Conservation (phyloP, 2,888 invertebrate genomes). For the Machimus rusticus region DNA sequence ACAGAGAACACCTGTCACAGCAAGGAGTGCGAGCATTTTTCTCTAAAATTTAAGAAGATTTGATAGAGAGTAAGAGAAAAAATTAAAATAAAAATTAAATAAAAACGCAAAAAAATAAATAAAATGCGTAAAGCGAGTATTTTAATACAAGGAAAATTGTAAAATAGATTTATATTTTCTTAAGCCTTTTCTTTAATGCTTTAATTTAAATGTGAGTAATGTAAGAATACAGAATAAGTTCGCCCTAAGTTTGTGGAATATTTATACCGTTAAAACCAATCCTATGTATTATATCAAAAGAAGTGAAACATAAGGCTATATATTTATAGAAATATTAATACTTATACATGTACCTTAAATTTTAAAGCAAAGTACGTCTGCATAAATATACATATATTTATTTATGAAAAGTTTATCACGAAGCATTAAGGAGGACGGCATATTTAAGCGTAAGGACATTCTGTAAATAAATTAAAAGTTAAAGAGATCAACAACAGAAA, state of each 20-base stretch:
- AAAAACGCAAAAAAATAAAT: not conserved
- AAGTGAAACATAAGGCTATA: constrained; percentile 32
- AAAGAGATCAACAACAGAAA: constrained; percentile 13
- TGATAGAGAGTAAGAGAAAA: not conserved
- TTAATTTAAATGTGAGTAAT: constrained; percentile 22
- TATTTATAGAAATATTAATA: constrained; percentile 33
- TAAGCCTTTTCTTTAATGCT: constrained; percentile 25
- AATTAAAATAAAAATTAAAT: not conserved
- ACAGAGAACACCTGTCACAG: not conserved
- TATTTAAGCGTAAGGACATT: not conserved
- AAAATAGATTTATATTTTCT: constrained; percentile 30
- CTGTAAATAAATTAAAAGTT: not conserved
- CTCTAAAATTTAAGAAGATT: not conserved
- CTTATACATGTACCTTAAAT: constrained; percentile 40
- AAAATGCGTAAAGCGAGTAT: constrained; percentile 2
- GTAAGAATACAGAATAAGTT: not conserved
- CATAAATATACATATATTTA: constrained; percentile 36
- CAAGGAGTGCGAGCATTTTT: not conserved
- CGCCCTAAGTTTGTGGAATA: constrained; percentile 7
- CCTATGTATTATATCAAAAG: constrained; percentile 27
- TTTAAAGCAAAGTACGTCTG: constrained; percentile 14
- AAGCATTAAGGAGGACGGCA: not conserved
- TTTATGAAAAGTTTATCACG: constrained; percentile 19
- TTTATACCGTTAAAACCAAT: constrained; percentile 30
- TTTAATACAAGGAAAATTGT: constrained; percentile 16